Evolutionary conservation across 2,888 invertebrate genomes (phyloP), one percentile per base, ranked within the genome.

Genomic region (Dorcus hopei): DNA sequence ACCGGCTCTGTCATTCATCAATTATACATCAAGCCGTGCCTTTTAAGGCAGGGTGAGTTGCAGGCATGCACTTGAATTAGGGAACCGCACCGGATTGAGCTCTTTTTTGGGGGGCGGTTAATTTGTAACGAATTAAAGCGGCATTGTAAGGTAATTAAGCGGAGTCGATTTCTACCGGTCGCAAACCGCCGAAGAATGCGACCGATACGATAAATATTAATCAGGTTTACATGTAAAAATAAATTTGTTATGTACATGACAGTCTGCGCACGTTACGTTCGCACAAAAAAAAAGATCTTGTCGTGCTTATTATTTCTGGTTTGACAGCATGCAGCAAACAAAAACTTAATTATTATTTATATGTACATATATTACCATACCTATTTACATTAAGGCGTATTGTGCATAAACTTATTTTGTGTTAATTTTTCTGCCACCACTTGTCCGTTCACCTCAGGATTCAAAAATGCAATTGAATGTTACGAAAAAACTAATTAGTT

Each of bases 231-330:
- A 51, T 23, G 40, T 40, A 51, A 51, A 51, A 51, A 51, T 51
- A 51, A 41, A 51, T 38, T 11, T 38, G 51, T 40, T 51, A 19
- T 51, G 51, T 42, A 51, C 41, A 26, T 51, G 51, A 51, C 19
- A 40, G 19, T 23, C 16, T 51, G 14, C 40, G 9, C 41, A 40
- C 41, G 41, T 51, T 50, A 40, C 40, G 39, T 50, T 42, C 16
- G 41, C 19, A 41, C 11, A 26, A 40, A 41, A 51, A 33, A 33
- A 33, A 33, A n/a, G n/a, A 26, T 26, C 26, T 33, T 7, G 26
- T 3, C 26, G 26, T 33, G 26, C 26, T 33, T 33, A 33, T 33
- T 33, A 33, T 33, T 33, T 33, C 3, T 2, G 6, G 26, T 33
- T 6, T 33, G 26, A 33, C 26, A 33, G 1, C 5, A 5, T 6